Percentiles rank a stretch among this genome's conserved stretches.
Evolutionary conservation across 2,113 vertebrate genomes (phyloP).

Genomic region (Holacanthus passer): DNA sequence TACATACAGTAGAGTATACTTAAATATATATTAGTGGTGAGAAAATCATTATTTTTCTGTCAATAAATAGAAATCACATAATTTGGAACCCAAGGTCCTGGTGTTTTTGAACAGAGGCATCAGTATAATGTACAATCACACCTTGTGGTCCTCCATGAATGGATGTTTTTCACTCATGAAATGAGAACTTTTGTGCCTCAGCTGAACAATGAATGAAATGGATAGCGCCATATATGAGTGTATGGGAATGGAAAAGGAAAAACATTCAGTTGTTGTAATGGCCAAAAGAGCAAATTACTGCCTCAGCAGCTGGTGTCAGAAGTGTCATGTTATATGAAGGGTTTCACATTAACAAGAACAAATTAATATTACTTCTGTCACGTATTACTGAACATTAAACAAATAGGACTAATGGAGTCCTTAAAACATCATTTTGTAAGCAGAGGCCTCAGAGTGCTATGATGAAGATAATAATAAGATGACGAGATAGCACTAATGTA

Average conservation of each 20-base stretch:
- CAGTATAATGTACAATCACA: conserved; percentile 10
- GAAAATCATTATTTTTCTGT: conserved; percentile 15
- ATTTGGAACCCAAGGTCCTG: conserved; percentile 12
- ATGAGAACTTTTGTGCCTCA: not conserved
- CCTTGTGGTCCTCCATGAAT: not conserved
- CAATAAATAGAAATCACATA: conserved; percentile 13
- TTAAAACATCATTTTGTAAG: conserved; percentile 37
- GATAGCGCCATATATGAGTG: not conserved
- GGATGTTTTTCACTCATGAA: not conserved
- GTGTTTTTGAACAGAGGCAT: conserved; percentile 1
- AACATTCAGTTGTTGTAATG: not conserved
- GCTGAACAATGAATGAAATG: conserved; percentile 12
- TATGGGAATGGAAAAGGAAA: not conserved
- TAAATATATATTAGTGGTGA: not conserved
- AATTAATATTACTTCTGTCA: conserved; percentile 3
- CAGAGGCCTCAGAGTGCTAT: conserved; percentile 24
- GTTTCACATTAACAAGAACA: not conserved
- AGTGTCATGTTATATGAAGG: not conserved
- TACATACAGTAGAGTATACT: not conserved
- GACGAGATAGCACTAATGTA: conserved; percentile 38
- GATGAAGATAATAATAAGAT: conserved; percentile 41
- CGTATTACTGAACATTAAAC: conserved; percentile 24
- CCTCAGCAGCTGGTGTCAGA: not conserved
- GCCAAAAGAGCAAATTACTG: conserved; percentile 9
- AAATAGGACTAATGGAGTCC: conserved; percentile 34